Evolutionary conservation across 1,140 invertebrate genomes (phyloP).

Genomic region (Leptopilina boulardi): DNA sequence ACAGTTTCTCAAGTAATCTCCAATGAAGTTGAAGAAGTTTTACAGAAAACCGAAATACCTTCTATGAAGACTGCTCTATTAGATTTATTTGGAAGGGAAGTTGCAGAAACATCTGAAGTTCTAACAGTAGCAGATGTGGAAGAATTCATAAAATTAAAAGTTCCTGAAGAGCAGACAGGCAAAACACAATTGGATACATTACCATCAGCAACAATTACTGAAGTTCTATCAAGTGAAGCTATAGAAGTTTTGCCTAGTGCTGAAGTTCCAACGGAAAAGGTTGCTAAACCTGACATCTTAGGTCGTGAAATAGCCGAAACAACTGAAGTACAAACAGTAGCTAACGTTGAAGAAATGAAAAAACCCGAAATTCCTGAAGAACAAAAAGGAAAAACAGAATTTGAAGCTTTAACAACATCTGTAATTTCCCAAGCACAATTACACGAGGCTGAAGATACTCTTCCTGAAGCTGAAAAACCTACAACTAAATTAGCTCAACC

Average conservation of each 20-base stretch:
- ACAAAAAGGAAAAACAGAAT: slow-evolving; percentile 55
- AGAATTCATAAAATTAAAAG: slow-evolving; percentile 38
- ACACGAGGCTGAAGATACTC: slow-evolving; percentile 52
- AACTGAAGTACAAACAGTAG: slow-evolving; percentile 61
- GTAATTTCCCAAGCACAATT: slow-evolving; percentile 56
- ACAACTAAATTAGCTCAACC: slow-evolving; percentile 51
- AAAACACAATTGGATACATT: slow-evolving; percentile 46
- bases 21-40: slow-evolving; percentile 56
- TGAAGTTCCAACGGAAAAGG: slow-evolving; percentile 51
- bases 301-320: slow-evolving; percentile 64
- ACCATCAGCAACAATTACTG: slow-evolving; percentile 54
- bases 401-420: slow-evolving; percentile 62
- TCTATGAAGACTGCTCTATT: slow-evolving; percentile 42
- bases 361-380: slow-evolving; percentile 51
- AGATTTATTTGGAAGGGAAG: slow-evolving; percentile 51
- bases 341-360: slow-evolving; percentile 51
- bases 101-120: slow-evolving; percentile 57
- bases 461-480: slow-evolving; percentile 44
- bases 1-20: slow-evolving; percentile 60
- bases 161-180: slow-evolving; percentile 46
- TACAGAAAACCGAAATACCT: slow-evolving; percentile 41
- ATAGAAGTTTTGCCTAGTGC: slow-evolving; percentile 42
- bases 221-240: slow-evolving; percentile 55
- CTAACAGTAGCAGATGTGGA: slow-evolving; percentile 45
- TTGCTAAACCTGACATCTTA: slow-evolving; percentile 55